phyloP scores from a whole-genome alignment of 2,888 invertebrate genomes.

The Spicauda simplicius region DNA sequence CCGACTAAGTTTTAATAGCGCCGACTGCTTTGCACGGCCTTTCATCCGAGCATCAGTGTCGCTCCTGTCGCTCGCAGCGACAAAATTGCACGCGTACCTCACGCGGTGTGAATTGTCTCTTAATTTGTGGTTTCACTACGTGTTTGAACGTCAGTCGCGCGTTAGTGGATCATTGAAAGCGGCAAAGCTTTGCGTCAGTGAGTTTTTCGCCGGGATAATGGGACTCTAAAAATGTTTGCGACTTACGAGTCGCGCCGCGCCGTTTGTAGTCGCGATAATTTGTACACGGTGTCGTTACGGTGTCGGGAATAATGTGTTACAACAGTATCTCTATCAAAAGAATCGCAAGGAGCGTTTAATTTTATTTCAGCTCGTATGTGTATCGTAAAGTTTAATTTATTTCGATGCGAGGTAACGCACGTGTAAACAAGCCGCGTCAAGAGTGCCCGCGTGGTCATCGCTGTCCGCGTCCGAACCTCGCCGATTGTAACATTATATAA shows the following conservation, averaged over 20 bases:
- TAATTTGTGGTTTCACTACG: constrained; percentile 60
- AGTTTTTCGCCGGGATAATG: constrained; percentile 54
- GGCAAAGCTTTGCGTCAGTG: constrained; percentile 67
- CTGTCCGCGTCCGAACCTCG: background rate
- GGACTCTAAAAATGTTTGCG: constrained; percentile 62
- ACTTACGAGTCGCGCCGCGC: constrained; percentile 49
- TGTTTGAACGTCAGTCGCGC: constrained; percentile 52
- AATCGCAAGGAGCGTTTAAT: constrained; percentile 44
- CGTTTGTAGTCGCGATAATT: constrained; percentile 50
- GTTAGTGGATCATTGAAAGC: constrained; percentile 61
- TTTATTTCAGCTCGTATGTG: constrained; percentile 42
- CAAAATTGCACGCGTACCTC: constrained; percentile 57
- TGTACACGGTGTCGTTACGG: constrained; percentile 44
- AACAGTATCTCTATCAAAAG: constrained; percentile 44
- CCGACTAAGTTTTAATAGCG: constrained; percentile 67
- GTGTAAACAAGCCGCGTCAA: constrained; percentile 29
- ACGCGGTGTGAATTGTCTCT: constrained; percentile 62
- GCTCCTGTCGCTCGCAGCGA: constrained; percentile 49
- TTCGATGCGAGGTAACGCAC: constrained; percentile 34
- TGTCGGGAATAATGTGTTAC: constrained; percentile 47
- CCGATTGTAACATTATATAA: background rate
- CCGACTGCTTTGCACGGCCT: constrained; percentile 58
- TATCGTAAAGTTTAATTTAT: constrained; percentile 43
- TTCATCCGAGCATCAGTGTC: constrained; percentile 54
- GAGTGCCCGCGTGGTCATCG: background rate